These are phyloP conservation scores for Columba janthina DNA, from an alignment of 2,113 vertebrate species.

Conservation along the genomic window DNA sequence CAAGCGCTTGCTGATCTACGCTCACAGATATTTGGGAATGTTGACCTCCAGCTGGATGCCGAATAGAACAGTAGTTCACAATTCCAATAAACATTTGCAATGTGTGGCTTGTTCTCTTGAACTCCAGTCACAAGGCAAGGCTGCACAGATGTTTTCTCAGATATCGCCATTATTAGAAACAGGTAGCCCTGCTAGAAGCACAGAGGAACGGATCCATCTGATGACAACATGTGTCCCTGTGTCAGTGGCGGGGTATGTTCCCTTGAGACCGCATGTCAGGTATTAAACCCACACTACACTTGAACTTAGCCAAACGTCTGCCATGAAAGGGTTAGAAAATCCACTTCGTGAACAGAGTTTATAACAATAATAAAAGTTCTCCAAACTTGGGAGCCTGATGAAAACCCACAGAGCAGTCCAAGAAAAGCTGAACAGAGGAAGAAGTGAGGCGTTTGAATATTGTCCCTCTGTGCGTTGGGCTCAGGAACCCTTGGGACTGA, in stretches of 20 bases:
- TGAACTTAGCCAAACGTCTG: not conserved
- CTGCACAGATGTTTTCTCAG: slow-evolving; percentile 46
- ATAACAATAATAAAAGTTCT: slow-evolving; percentile 48
- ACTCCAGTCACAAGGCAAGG: not conserved
- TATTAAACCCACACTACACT: not conserved
- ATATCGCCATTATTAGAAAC: slow-evolving; percentile 31
- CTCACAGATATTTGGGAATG: slow-evolving; percentile 4
- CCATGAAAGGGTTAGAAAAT: slow-evolving; percentile 39
- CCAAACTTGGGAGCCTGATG: slow-evolving; percentile 4
- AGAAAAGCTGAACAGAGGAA: slow-evolving; percentile 48
- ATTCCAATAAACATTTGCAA: slow-evolving; percentile 36
- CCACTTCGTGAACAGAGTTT: not conserved
- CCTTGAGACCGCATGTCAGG: not conserved
- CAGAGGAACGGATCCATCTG: not conserved
- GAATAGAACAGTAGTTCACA: slow-evolving; percentile 32
- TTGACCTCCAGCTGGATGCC: not conserved
- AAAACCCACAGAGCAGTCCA: slow-evolving; percentile 14
- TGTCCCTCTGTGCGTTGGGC: not conserved
- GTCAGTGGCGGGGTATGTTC: slow-evolving; percentile 5
- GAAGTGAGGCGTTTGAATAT: slow-evolving; percentile 27
- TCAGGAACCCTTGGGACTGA: not conserved
- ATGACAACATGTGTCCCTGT: slow-evolving; percentile 23
- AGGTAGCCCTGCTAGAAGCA: slow-evolving; percentile 23
- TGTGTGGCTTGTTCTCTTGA: slow-evolving; percentile 5
- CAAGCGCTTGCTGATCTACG: slow-evolving; percentile 13